These are phyloP conservation scores for Tryphoninae sp. DNA, from an alignment of 2,888 invertebrate genomes.

Conservation along the genomic window DNA sequence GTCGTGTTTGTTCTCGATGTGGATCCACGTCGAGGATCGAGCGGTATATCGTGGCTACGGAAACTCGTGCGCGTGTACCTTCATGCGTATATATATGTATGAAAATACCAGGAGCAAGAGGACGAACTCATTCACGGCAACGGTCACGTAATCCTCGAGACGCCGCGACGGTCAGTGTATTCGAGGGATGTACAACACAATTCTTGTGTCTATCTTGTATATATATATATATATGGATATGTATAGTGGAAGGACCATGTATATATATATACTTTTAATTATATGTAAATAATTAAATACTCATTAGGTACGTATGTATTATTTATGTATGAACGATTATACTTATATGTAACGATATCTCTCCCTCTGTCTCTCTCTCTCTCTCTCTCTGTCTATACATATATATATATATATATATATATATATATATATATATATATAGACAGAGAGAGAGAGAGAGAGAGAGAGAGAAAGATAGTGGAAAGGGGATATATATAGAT, in stretches of 20 bases:
- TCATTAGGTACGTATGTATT: too few relatives aligned
- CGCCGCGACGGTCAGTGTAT: slow-evolving; percentile 12
- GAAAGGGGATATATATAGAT: neutral
- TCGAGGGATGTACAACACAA: neutral
- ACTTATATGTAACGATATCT: too few relatives aligned
- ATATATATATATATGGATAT: neutral
- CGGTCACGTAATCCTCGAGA: slow-evolving; percentile 53
- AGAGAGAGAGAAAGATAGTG: too few relatives aligned
- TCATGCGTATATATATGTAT: slow-evolving; percentile 7
- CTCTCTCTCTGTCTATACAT: too few relatives aligned
- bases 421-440: too few relatives aligned
- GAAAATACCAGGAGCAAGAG: slow-evolving; percentile 22
- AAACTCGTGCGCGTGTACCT: neutral
- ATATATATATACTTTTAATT: neutral
- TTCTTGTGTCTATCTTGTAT: too few relatives aligned
- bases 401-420: too few relatives aligned
- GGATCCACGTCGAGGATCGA: slow-evolving; percentile 8
- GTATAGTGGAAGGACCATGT: neutral
- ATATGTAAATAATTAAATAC: neutral
- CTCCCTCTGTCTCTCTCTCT: too few relatives aligned
- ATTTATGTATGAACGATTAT: too few relatives aligned
- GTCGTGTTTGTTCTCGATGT: slow-evolving; percentile 4
- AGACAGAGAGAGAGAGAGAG: too few relatives aligned
- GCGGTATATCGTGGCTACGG: slow-evolving; percentile 13
- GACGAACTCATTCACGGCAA: slow-evolving; percentile 59